Base-by-base conservation (phyloP, 2,113 vertebrate species). In the Apeltes quadracus region DNA sequence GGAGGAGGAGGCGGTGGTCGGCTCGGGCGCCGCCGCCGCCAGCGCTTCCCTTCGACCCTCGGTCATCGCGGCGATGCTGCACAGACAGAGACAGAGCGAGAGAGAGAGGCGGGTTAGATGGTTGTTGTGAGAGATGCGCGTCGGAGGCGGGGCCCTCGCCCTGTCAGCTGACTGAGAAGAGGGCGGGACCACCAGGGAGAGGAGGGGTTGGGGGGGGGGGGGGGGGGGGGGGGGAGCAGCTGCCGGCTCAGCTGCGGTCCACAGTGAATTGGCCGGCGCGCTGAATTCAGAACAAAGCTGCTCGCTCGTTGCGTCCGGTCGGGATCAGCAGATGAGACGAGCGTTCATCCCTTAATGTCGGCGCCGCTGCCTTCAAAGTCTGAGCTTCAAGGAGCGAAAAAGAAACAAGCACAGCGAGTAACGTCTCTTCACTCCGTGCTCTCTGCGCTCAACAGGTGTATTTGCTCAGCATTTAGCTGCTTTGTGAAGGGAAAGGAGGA, bases 1-100 rank as follows among this genome's bases (percentile, higher is more conserved):
- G 41, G 95, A 92, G 2, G 94, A 89, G 27, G 81, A 88, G 81
- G 87, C 87, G 7, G 87, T 88, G 44, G 95, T 95, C 69, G 95
- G 93, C 3, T 84, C 92, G 72, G 94, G 96, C 1, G 92, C 94
- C 48, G 95, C 95, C 46, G 95, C 97, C 56, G 95, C 96, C 92
- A 95, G 92, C 13, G 96, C 96, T 92, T 97, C 95, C 59, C 93
- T 95, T 90, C 94, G 95, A 93, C 95, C 95, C 92, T 98, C 96
- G 18, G 84, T 95, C 93, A 96, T 92, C 0, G 65, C 87, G 81
- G 84, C 79, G 93, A 94, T 93, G 88, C 56, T 69, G 78, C 81
- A 83, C 84, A 81, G 86, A 92, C 92, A 89, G 91, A 77, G 58
- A 72, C 7, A 46, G 1, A 44, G 69, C 0, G 63, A 5, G 29